Base-by-base conservation (phyloP, 1,140 invertebrate species). In the Pogonus chalceus region DNA sequence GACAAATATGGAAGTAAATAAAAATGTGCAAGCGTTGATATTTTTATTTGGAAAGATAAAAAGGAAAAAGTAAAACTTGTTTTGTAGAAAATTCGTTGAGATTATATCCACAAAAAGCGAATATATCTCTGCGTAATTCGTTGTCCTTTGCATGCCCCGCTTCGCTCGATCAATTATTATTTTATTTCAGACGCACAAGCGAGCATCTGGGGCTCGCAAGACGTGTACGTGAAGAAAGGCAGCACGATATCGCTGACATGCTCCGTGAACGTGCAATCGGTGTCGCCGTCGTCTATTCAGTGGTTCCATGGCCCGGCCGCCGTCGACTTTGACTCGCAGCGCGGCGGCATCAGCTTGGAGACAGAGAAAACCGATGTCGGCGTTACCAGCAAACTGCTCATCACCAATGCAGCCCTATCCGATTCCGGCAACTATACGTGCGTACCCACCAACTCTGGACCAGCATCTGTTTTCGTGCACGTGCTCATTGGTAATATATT, bases 351-450 rank as follows among this genome's bases (percentile, higher is more conserved):
- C 65, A 89, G 85, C 65, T 76, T 95, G 60, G 89, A 93, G 72
- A 93, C 90, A 1, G 90, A 93, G 72, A 92, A 92, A 74, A 90
- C 88, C 2, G 88, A 89, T 61, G 79, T 81, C 4, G 88, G 88
- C 12, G 92, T 90, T 31, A 91, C 89, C 39, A 92, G 88, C 70
- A 90, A 89, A 66, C 77, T 95, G 56, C 79, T 92, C 65, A 82
- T 95, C 57, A 92, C 88, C 10, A 87, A 91, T 66, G 90, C 90
- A 12, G 79, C 84, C 20, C 77, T 89, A 39, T 79, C 79, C 23
- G 91, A 95, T 74, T 90, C 88, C 24, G 92, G 90, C 59, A 91
- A 90, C 73, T 92, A 92, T 70, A 90, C 87, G 20, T 92, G 88
- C 69, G 81, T 87, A 60, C 88, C 89, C 39, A 85, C 85, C 70